Base-by-base conservation (phyloP, 2,888 invertebrate species). In the Gastrophysa polygoni region DNA sequence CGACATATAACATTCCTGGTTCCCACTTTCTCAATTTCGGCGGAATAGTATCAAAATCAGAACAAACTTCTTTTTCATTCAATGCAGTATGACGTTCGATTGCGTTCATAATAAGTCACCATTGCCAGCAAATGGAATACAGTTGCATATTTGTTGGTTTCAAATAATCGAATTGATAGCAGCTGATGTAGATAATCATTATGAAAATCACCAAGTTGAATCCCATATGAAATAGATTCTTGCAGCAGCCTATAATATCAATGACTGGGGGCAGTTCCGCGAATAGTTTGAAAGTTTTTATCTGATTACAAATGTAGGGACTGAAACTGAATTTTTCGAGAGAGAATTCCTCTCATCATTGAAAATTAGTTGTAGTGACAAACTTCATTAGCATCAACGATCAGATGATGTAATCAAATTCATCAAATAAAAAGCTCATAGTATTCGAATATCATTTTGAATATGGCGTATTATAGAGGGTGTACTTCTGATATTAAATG, bases 151-250 rank as follows among this genome's bases (percentile, higher is more conserved):
- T 24, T 51, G 51, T 20, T 51, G 51, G 7, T 51, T 24, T 32
- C 34, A 51, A 16, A 51, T 51, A 5, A 29, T 51, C 5, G 32
- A 51, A 51, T 14, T 51, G 16, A 51, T 51, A 32, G 51, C 51
- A 6, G n/a, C 18, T 16, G 34, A 51, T 21, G n/a, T 51, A 1
- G 32, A 51, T 51, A 14, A 24, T 29, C 16, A 2, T 16, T 51
- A 21, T 51, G 29, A 51, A 14, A 17, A 51, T 20, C 18, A 1
- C 14, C 17, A 28, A n/a, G 20, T 32, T 29, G n/a, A 1, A 5
- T 14, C 11, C 14, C 18, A 32, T 1, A 1, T 17, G 11, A 51
- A 51, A 32, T 29, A 51, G 32, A 32, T 51, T 16, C 10, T 51
- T 6, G 51, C 18, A 2, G 49, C 28, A 5, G 49, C 21, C 5